phyloP scores from a whole-genome alignment of 2,113 vertebrate species.

The Balaenoptera acutorostrata region DNA sequence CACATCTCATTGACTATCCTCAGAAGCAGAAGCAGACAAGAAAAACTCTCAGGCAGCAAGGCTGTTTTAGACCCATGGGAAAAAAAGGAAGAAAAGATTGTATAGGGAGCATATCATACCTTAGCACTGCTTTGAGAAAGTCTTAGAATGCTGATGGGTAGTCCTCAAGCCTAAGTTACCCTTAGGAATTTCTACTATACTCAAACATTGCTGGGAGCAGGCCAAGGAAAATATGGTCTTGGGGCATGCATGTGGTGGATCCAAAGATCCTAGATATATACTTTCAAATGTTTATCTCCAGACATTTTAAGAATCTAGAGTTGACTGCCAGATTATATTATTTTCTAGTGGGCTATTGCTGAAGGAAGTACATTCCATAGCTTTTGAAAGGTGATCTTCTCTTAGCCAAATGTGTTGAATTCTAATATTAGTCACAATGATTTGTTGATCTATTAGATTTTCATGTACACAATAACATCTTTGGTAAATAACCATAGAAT shows the following conservation, averaged over 20 bases:
- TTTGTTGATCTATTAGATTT: background rate
- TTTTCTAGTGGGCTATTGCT: background rate
- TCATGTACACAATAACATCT: background rate
- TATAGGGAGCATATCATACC: background rate
- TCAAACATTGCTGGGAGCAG: background rate
- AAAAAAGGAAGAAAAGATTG: background rate
- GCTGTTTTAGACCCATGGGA: background rate
- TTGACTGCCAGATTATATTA: background rate
- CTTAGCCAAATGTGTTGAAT: background rate
- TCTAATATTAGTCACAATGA: background rate
- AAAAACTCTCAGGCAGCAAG: background rate
- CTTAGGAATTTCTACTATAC: background rate
- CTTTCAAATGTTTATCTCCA: background rate
- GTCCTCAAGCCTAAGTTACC: background rate
- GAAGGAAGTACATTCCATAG: background rate
- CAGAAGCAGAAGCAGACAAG: background rate
- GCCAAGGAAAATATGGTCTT: background rate
- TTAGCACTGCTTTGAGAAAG: background rate
- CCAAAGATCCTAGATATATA: background rate
- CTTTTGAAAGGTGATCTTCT: background rate
- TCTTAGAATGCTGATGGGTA: background rate
- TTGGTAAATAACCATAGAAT: background rate
- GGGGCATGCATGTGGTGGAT: background rate
- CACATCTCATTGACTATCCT: background rate
- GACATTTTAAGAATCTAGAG: background rate